These are phyloP conservation scores for Graphium colonna DNA, from an alignment of 2,888 invertebrate species.

Conservation along the genomic window DNA sequence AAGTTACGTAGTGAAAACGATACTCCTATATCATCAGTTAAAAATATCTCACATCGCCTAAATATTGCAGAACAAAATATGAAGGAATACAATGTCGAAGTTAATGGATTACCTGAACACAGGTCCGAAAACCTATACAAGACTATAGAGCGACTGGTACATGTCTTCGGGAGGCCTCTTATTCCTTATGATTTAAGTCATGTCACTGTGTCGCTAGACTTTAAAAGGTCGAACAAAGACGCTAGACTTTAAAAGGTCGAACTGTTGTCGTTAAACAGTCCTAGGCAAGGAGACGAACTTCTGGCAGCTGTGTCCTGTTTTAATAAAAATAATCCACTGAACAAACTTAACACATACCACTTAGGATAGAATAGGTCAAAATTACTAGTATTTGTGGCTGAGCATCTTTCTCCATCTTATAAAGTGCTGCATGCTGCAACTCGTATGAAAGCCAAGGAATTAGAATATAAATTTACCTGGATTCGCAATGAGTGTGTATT, in stretches of 20 bases:
- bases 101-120: constrained; percentile 29
- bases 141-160: constrained; percentile 13
- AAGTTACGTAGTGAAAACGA: constrained; percentile 21
- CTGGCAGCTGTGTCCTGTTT: not conserved
- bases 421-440: not conserved
- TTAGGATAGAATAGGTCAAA: not conserved
- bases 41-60: constrained; percentile 19
- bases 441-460: not conserved
- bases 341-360: constrained; percentile 7
- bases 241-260: not conserved
- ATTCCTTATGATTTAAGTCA: not conserved
- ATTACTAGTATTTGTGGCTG: not conserved
- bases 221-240: not conserved
- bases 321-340: not conserved
- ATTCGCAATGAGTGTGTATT: not conserved
- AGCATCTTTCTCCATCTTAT: not conserved
- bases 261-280: not conserved
- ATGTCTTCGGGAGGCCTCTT: constrained; percentile 11
- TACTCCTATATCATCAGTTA: constrained; percentile 14
- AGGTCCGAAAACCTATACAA: constrained; percentile 18
- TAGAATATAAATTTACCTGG: not conserved
- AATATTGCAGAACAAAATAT: constrained; percentile 26
- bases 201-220: not conserved
- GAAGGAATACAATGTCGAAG: constrained; percentile 25
- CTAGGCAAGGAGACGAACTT: not conserved